Conservation (phyloP, 2,797 vertebrate species). For the Anas acuta region DNA sequence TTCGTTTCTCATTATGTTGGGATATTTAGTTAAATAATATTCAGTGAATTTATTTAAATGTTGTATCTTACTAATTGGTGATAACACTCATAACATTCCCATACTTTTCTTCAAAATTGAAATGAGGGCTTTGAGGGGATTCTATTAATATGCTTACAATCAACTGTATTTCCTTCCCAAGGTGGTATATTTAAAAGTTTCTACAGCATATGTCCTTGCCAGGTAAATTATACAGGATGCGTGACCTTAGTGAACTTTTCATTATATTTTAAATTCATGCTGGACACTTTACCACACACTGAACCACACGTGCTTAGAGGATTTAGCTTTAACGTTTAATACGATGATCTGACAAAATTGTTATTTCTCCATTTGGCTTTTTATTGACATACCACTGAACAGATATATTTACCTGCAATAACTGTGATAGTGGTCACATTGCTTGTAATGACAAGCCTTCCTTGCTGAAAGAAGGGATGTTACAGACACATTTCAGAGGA, state of each 20-base stretch:
- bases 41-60: neutral
- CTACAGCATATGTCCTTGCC: neutral
- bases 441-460: neutral
- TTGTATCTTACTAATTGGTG: neutral
- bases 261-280: neutral
- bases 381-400: neutral
- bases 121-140: neutral
- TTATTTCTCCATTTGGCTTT: conserved; percentile 11
- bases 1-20: neutral
- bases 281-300: neutral
- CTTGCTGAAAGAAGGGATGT: neutral
- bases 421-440: neutral
- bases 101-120: neutral
- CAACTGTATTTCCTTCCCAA: neutral
- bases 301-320: neutral
- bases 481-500: conserved; percentile 20
- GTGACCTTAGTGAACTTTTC: neutral
- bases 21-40: neutral
- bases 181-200: neutral
- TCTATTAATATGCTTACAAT: neutral
- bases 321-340: neutral
- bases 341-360: neutral
- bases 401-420: neutral
- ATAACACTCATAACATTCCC: neutral
- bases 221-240: neutral